Evolutionary conservation across 2,113 vertebrate genomes (phyloP), one percentile per base, ranked within the genome.

Genomic region (Bufo gargarizans): DNA sequence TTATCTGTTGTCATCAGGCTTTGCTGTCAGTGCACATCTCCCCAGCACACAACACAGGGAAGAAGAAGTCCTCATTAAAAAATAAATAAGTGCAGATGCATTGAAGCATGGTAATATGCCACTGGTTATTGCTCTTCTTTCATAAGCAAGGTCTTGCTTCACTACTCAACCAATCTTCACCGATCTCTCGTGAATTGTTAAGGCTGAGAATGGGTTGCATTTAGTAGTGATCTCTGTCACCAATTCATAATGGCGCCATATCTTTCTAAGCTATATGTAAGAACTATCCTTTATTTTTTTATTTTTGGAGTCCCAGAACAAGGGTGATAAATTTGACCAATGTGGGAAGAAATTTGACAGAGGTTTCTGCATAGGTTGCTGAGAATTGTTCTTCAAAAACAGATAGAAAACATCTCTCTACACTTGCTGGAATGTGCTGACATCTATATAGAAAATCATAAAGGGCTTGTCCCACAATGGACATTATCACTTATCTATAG

Each of bases 41-140:
- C 53, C 16, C 71, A 77, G 81, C 14, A 50, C 61, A 67, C 61
- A 86, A 86, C 33, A 74, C 78, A 6, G 67, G 55, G 79, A 81
- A 88, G 79, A 81, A 88, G 67, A 88, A 61, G 86, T 19, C 22
- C 86, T 88, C 86, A 88, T 88, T 88, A 88, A 88, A 88, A 88
- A 87, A 86, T 63, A 87, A 87, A 82, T 80, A 88, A 88, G 86
- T 74, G 33, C 55, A 76, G 67, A 88, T 63, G 80, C 87, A 84
- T 45, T 83, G 87, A 77, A 61, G 71, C 80, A 77, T 88, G 47
- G 45, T 84, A 83, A 88, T 84, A 84, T 76, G 80, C 69, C 47
- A 83, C 58, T 43, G 58, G 67, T 88, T 88, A 77, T 88, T 83
- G 74, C 43, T 65, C 20, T 55, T 58, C 87, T 67, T 88, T 77